Base-by-base conservation (phyloP, 2,797 vertebrate genomes). In the Hylomyscus alleni region DNA sequence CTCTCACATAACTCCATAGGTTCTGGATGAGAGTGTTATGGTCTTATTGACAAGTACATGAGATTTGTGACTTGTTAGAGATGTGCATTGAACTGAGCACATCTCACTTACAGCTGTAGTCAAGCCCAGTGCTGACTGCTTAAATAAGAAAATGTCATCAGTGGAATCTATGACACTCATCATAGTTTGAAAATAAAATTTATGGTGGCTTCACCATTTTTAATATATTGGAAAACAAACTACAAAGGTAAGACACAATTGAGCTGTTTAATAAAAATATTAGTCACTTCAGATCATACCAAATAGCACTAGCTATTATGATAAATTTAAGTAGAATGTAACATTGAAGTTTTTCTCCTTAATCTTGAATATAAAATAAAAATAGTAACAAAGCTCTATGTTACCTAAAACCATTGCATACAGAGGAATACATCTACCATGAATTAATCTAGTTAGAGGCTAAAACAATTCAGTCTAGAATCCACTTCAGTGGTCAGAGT, bases 381-480 rank as follows among this genome's bases (percentile, higher is more conserved):
- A 88, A 92, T 58, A 4, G 52, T 80, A 50, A 62, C 65, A 88
- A n/a, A 37, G 22, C 20, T 91, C 81, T 58, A n/a, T 8, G 14
- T 93, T 83, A 19, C 73, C 31, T 84, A 52, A 89, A 94, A 93
- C 12, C 13, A 73, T 87, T 90, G 11, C 6, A 87, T 44, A 40
- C 3, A 54, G n/a, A 26, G 6, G 72, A 77, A 78, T 5, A 82
- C 54, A 72, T n/a, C 56, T 92, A 47, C 24, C 1, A 73, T 76
- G 62, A 54, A 54, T 90, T 91, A 60, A 76, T 10, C 56, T 94
- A 83, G 12, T 44, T 81, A 10, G 83, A 5, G 12, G 1, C 37
- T 82, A n/a, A 54, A 44, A 40, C 44, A 50, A 94, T 76, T 83
- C 22, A 93, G 44, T 78, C 56, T 69, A 56, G 13, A 60, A 31